These are phyloP conservation scores for Neoarius graeffei DNA, from an alignment of 2,113 vertebrate genomes.

Conservation along the genomic window DNA sequence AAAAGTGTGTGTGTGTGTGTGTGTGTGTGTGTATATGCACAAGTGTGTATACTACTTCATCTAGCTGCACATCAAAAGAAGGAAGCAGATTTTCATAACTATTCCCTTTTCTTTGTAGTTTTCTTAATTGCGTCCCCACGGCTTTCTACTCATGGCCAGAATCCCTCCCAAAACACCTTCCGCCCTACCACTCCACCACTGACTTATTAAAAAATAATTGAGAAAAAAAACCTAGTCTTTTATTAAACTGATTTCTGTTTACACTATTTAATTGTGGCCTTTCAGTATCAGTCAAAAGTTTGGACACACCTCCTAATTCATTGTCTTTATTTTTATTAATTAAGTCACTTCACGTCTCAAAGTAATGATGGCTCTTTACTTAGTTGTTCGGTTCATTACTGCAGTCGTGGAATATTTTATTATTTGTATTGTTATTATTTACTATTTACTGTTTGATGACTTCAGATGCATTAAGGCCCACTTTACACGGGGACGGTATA, in stretches of 20 bases:
- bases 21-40: constrained; percentile 49
- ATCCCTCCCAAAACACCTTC: constrained; percentile 77
- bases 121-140: constrained; percentile 80
- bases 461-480: too few species aligned
- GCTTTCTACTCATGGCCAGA: constrained; percentile 77
- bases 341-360: too few species aligned
- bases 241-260: neutral
- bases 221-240: neutral
- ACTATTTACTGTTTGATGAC: too few species aligned
- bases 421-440: too few species aligned
- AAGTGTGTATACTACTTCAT: constrained; percentile 59
- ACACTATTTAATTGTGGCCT: neutral
- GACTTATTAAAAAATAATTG: constrained; percentile 51
- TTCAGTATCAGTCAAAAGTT: neutral
- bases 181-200: constrained; percentile 34
- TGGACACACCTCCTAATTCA: too few species aligned
- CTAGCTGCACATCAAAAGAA: constrained; percentile 77
- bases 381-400: too few species aligned
- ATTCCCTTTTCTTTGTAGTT: constrained; percentile 79
- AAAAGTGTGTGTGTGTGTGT: neutral
- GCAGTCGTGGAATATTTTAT: too few species aligned
- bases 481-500: too few species aligned
- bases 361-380: too few species aligned
- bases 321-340: too few species aligned
- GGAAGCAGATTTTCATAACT: constrained; percentile 77